Conservation (phyloP, 2,888 invertebrate genomes). For the Philaethria dido region DNA sequence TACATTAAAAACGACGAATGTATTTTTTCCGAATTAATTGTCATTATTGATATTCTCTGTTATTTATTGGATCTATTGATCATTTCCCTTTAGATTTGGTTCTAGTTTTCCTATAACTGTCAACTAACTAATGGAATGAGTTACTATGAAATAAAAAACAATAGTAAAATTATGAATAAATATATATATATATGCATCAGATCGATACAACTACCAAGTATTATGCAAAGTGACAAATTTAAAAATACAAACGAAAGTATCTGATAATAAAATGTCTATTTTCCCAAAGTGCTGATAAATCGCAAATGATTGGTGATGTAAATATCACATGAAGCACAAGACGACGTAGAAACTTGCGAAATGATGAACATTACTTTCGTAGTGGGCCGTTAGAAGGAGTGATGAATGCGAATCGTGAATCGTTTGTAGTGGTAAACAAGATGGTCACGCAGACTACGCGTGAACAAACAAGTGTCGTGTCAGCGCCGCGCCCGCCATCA, state of each 20-base stretch:
- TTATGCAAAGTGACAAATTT: not conserved
- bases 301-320: not conserved
- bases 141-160: not conserved
- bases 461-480: slow-evolving; percentile 79
- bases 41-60: not conserved
- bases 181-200: not conserved
- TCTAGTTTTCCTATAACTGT: not conserved
- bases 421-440: slow-evolving; percentile 74
- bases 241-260: not conserved
- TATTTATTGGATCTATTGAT: not conserved
- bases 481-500: slow-evolving; percentile 54
- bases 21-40: not conserved
- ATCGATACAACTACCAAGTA: not conserved
- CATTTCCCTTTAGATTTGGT: no score
- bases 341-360: slow-evolving; percentile 23
- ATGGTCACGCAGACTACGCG: slow-evolving; percentile 73
- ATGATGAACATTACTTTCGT: slow-evolving; percentile 3
- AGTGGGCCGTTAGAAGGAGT: slow-evolving; percentile 49
- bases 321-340: not conserved
- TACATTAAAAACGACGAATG: not conserved
- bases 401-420: slow-evolving; percentile 65
- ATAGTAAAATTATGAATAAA: not conserved
- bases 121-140: not conserved
- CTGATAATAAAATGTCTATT: not conserved
- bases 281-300: not conserved